Percentiles rank a stretch among this genome's conserved stretches.
phyloP scores from a whole-genome alignment of 1,140 invertebrate species.

The Microplitis demolitor region DNA sequence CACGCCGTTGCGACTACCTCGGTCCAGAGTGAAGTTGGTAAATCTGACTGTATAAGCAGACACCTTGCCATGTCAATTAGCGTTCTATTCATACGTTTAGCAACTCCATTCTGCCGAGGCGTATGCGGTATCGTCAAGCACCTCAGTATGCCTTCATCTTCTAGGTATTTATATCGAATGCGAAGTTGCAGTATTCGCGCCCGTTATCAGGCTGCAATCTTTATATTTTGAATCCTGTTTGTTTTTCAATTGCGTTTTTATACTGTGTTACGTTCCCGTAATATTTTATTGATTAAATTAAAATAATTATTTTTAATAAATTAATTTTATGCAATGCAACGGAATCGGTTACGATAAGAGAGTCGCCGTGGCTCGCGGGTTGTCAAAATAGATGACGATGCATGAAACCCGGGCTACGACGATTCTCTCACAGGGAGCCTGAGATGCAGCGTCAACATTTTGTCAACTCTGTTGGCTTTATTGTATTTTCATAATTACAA shows the following conservation, averaged over 20 bases:
- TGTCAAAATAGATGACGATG: no score
- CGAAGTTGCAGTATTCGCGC: slow-evolving; percentile 40
- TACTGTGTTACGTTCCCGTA: no score
- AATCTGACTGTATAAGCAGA: slow-evolving; percentile 43
- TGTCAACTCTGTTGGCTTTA: no score
- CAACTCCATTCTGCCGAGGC: slow-evolving; percentile 45
- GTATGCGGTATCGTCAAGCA: slow-evolving; percentile 39
- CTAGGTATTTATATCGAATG: slow-evolving; percentile 24
- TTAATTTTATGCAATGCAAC: no score
- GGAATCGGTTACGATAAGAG: no score
- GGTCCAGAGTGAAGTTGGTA: slow-evolving; percentile 43
- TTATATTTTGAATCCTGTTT: slow-evolving; percentile 27
- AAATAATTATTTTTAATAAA: no score
- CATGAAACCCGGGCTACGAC: no score
- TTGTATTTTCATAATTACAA: no score
- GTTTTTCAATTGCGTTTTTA: slow-evolving; percentile 25
- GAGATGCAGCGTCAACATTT: no score
- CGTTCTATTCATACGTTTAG: slow-evolving; percentile 38
- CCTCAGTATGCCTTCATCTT: slow-evolving; percentile 22
- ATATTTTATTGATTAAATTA: no score
- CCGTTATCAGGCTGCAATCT: slow-evolving; percentile 41
- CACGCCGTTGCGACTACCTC: slow-evolving; percentile 43
- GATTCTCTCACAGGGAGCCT: no score
- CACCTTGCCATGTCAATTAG: neutral
- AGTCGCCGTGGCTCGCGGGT: no score